A percentile compares a stretch with the other conserved stretches of the same genome.
phyloP scores from a whole-genome alignment of 2,888 invertebrate genomes.

The Spialia ferax region DNA sequence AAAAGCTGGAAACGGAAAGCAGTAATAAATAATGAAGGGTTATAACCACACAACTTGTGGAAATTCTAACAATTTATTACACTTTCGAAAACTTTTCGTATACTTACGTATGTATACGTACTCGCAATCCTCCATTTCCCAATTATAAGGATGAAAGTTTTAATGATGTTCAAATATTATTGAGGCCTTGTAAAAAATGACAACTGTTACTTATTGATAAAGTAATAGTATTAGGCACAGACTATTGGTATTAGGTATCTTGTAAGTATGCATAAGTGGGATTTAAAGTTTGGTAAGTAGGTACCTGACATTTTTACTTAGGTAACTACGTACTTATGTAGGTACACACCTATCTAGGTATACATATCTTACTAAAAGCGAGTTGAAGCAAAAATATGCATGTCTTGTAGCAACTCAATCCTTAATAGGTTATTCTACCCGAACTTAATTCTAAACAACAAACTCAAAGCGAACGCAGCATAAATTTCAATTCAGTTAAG shows the following conservation, averaged over 20 bases:
- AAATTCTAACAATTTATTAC: slow-evolving; percentile 36
- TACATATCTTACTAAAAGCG: not conserved
- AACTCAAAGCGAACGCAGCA: not conserved
- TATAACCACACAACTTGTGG: slow-evolving; percentile 27
- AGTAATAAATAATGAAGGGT: slow-evolving; percentile 41
- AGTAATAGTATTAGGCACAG: not conserved
- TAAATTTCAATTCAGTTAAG: not conserved
- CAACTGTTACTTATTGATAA: not conserved
- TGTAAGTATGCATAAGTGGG: not conserved
- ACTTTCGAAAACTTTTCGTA: slow-evolving; percentile 30
- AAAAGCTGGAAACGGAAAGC: slow-evolving; percentile 26
- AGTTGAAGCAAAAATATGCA: not conserved
- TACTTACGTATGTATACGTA: no score
- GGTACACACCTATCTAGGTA: no score
- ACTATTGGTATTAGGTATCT: no score
- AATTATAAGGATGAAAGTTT: slow-evolving; percentile 3
- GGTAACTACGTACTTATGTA: no score
- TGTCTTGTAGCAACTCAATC: not conserved
- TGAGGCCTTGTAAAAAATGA: not conserved
- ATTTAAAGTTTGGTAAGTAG: no score
- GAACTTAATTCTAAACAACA: not conserved
- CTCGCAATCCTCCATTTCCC: slow-evolving; percentile 1
- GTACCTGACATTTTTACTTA: no score
- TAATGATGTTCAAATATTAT: not conserved
- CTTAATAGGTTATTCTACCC: not conserved